These are phyloP conservation scores for Dascyllus trimaculatus DNA, from an alignment of 2,113 vertebrate species.

Conservation along the genomic window DNA sequence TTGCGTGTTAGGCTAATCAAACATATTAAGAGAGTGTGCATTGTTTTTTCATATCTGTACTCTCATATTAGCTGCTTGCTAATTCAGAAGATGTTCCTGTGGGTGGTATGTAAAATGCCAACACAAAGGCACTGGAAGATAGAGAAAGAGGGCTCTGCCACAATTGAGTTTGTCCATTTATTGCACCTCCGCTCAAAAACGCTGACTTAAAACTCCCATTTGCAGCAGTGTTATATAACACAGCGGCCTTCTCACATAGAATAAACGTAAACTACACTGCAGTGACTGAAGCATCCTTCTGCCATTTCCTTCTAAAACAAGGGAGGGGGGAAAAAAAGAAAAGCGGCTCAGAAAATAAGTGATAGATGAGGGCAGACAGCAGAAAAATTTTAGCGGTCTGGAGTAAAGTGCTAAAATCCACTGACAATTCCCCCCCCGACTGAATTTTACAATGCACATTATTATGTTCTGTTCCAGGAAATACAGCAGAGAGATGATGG, in stretches of 20 bases:
- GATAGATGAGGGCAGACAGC: not conserved
- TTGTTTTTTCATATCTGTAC: too few relatives aligned
- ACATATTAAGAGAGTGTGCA: too few relatives aligned
- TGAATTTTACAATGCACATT: constrained; percentile 15
- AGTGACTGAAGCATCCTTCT: too few relatives aligned
- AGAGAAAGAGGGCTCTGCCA: not conserved
- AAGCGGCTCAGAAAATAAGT: not conserved
- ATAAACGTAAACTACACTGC: too few relatives aligned
- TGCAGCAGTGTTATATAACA: not conserved
- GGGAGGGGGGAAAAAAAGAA: not conserved
- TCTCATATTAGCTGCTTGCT: not conserved
- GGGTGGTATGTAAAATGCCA: not conserved
- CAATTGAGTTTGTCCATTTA: not conserved
- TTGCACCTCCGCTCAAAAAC: too few relatives aligned
- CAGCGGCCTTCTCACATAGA: not conserved
- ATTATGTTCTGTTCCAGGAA: constrained; percentile 17
- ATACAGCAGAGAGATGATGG: not conserved
- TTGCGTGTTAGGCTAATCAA: too few relatives aligned
- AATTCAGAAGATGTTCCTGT: not conserved
- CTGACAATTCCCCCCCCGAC: not conserved
- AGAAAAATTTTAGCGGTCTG: not conserved
- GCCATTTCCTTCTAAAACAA: not conserved
- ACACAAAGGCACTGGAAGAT: not conserved
- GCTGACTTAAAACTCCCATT: not conserved
- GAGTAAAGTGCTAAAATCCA: constrained; percentile 17